These are phyloP conservation scores for Bruchidius siliquastri DNA, from an alignment of 2,888 invertebrate species.

Conservation along the genomic window DNA sequence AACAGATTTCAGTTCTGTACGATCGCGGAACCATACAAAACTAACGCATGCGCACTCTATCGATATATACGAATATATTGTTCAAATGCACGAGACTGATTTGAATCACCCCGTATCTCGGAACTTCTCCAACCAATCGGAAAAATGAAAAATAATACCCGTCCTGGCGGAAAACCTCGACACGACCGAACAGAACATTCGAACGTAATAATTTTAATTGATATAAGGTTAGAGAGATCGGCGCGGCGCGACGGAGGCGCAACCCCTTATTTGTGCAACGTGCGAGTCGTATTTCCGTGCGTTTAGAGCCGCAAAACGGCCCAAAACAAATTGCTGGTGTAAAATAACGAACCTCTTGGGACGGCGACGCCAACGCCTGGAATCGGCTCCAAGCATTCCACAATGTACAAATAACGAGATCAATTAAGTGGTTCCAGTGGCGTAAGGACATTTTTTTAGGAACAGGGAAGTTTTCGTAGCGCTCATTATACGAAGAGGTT, in stretches of 20 bases:
- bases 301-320: slow-evolving; percentile 14
- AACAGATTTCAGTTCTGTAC: no score
- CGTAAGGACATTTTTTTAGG: not conserved
- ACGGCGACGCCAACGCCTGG: not conserved
- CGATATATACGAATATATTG: no score
- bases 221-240: not conserved
- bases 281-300: slow-evolving; percentile 20
- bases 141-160: not conserved
- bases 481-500: no score
- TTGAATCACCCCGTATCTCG: not conserved
- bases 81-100: not conserved
- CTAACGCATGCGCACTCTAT: no score
- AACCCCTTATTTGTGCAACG: slow-evolving; percentile 20
- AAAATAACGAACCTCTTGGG: not conserved
- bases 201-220: not conserved
- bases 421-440: slow-evolving; percentile 26
- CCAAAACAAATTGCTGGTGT: slow-evolving; percentile 30
- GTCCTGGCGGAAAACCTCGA: not conserved
- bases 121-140: not conserved
- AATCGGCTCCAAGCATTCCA: slow-evolving; percentile 18
- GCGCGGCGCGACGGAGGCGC: not conserved
- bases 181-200: not conserved
- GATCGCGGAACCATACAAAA: no score
- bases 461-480: no score
- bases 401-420: slow-evolving; percentile 32